Base-by-base conservation (phyloP, 2,797 vertebrate species). In the Vespertilio murinus region DNA sequence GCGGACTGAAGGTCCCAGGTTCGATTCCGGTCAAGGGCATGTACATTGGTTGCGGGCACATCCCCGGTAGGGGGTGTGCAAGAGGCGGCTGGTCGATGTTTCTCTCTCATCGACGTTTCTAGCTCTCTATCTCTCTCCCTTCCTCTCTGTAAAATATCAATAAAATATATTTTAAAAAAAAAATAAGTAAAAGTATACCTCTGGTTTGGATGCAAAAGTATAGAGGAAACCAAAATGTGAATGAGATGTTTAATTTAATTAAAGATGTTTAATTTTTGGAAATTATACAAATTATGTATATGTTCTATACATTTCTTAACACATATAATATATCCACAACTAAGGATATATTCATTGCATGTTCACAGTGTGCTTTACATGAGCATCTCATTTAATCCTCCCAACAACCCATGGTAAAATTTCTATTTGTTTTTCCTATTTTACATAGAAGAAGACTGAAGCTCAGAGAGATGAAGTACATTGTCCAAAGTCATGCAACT, bases 171-270 rank as follows among this genome's bases (percentile, higher is more conserved):
- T n/a, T n/a, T 42, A 42, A 42, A 42, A 42, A 65, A 65, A 65
- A 65, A 17, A 33, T 65, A 65, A 33, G 30, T 42, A 42, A 42
- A 42, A 11, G 28, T 49, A 9, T 49, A 49, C 42, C 28, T 49
- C 7, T 93, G 30, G 8, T 85, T 25, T 70, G 35, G 20, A 69
- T 61, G 45, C n/a, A 83, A 64, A 92, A 64, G 5, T 70, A 8
- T 56, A 73, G 38, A 70, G 38, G n/a, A 88, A 73, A 81, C 47
- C 9, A 85, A 95, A 91, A 88, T 45, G 13, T 75, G 49, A 80
- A 78, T 69, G 20, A 30, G 1, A 5, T 17, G 88, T 88, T 85
- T 75, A 40, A 54, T n/a, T n/a, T n/a, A n/a, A n/a, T n/a, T n/a
- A n/a, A n/a, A n/a, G n/a, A n/a, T n/a, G n/a, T n/a, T n/a, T n/a